Evolutionary conservation across 2,888 invertebrate genomes (phyloP), one percentile per base, ranked within the genome.

Genomic region (Pristionchus maxplancki): DNA sequence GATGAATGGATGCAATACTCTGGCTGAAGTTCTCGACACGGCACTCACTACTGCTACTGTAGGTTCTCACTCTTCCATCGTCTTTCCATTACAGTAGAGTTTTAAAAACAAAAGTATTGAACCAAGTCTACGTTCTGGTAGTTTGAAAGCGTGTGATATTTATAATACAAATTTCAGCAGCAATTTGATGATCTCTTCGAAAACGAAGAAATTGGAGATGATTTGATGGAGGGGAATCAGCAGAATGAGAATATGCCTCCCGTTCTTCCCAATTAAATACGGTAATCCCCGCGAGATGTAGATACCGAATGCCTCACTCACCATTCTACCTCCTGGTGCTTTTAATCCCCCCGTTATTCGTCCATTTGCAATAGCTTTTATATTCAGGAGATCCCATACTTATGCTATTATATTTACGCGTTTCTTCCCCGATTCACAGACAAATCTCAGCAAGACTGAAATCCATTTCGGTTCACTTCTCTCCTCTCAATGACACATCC

Each of bases 151-250:
- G n/a, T n/a, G n/a, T n/a, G n/a, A n/a, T 3, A 28, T 62, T n/a
- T 62, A 50, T 9, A 9, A 50, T 50, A 11, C 5, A 20, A 50
- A 11, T 78, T 78, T 78, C 44, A 78, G 78, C 78, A 78, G 44
- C 78, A 78, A 15, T 78, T 78, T 28, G 78, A 78, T 17, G 78
- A 78, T 78, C 78, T 78, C 28, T 78, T 78, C 78, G 78, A 78
- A 15, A 40, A 78, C 44, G 78, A 78, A 20, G n/a, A 44, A 15
- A 34, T 78, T 6, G 78, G 34, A 24, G 78, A 44, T n/a, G 78
- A 44, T 13, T n/a, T 40, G 78, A 78, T 28, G 44, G 20, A 28
- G 74, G 40, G 24, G 2, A 40, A 74, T 40, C 17, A 31, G 9
- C 37, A 71, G 34, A 71, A 37, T 9, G 37, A 71, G 71, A 71